Base-by-base conservation (phyloP, 2,797 vertebrate genomes). In the Pogonophryne albipinna region DNA sequence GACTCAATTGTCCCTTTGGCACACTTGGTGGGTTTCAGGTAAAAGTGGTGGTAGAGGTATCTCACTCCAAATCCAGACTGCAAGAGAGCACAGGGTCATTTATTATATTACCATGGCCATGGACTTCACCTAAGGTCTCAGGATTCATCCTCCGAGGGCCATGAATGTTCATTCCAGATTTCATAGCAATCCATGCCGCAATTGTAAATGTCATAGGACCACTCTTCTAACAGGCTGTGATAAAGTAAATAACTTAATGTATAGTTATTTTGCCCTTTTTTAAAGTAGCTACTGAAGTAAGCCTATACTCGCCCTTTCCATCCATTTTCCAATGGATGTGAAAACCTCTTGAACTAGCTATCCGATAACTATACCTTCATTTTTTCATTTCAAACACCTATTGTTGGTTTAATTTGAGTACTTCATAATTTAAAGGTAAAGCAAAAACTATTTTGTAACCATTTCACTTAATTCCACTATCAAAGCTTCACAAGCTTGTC, bases 11-110 rank as follows among this genome's bases (percentile, higher is more conserved):
- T 86, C 65, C 85, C 89, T 89, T 87, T 94, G 52, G 80, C 0
- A 70, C 94, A 95, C 1, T 0, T 83, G 65, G 95, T 95, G 45
- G 94, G 80, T 74, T 94, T 95, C 65, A 94, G 75, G 71, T 79
- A 17, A 10, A 95, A 95, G 68, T 90, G 90, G 64, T 95, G 93
- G 83, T 75, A 91, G 55, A 92, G 1, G 82, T 87, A 93, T 9
- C 2, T 81, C 62, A 84, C 79, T 2, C 77, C 53, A 50, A 94
- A 94, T 8, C 89, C 90, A 51, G 74, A 73, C 94, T 95, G 78
- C 11, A 82, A 85, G 11, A 83, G n/a, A 82, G 13, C 1, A 72
- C 6, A 56, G 3, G 6, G 5, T 1, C 0, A 17, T 27, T 72
- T 44, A 31, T 17, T 11, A 3, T 31, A 2, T 38, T 38, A 38